A percentile compares a stretch with the other conserved stretches of the same genome.
phyloP scores from a whole-genome alignment of 2,113 vertebrate genomes.

The Puffinus mauretanicus region DNA sequence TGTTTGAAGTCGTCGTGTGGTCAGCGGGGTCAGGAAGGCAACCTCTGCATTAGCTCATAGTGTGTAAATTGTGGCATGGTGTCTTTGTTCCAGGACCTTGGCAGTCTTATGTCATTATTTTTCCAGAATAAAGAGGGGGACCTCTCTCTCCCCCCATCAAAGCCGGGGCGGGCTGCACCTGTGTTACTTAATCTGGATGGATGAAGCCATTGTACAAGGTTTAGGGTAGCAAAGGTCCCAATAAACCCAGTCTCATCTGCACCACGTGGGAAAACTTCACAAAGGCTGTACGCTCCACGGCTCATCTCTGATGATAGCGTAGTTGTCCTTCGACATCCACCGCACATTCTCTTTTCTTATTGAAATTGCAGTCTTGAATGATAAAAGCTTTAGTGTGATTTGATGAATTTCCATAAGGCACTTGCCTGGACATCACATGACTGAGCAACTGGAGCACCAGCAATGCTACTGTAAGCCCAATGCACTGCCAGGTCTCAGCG shows the following conservation, averaged over 20 bases:
- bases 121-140: not conserved
- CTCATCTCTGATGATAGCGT: not conserved
- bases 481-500: not conserved
- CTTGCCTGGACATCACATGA: not conserved
- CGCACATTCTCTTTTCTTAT: not conserved
- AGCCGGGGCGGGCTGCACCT: not conserved
- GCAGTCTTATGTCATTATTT: not conserved
- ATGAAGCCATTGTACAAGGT: not conserved
- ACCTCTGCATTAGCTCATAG: too few species aligned
- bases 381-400: not conserved
- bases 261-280: not conserved
- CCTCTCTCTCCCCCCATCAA: not conserved
- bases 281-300: not conserved
- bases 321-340: not conserved
- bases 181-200: not conserved
- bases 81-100: not conserved
- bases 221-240: not conserved
- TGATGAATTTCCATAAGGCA: not conserved
- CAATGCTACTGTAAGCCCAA: not conserved
- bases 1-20: not conserved
- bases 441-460: not conserved
- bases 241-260: not conserved
- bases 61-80: not conserved
- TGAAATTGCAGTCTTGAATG: not conserved
- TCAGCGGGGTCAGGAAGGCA: not conserved